These are phyloP conservation scores for Crotalus viridis DNA, from an alignment of 2,113 vertebrate genomes.

Conservation along the genomic window DNA sequence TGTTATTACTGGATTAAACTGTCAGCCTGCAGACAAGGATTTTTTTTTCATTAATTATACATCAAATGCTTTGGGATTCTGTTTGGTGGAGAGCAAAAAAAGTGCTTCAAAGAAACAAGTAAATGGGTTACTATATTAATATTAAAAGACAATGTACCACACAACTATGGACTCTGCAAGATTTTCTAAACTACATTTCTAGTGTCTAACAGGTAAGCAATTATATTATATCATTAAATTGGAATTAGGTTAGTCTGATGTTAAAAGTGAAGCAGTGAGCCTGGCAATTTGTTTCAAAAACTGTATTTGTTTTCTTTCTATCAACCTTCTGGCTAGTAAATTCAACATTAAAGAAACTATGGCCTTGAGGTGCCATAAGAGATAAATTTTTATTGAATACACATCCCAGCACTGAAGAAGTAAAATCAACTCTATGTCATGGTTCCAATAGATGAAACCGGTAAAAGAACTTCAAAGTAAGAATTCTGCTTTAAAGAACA, in stretches of 20 bases:
- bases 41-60: background rate
- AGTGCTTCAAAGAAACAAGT: background rate
- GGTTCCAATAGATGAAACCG: too few species aligned
- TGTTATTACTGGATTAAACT: background rate
- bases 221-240: conserved; percentile 24
- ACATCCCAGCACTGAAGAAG: too few species aligned
- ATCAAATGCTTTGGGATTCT: background rate
- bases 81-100: background rate
- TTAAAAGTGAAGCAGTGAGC: conserved; percentile 15
- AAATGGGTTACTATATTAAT: background rate
- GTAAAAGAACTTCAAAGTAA: too few species aligned
- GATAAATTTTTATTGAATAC: too few species aligned
- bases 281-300: conserved; percentile 41
- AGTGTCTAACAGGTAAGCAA: conserved; percentile 21
- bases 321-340: too few species aligned
- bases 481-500: too few species aligned
- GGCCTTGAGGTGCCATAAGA: too few species aligned
- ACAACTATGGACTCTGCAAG: background rate
- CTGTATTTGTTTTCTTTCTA: conserved; percentile 35
- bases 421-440: too few species aligned
- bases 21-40: background rate
- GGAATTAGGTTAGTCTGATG: conserved; percentile 32
- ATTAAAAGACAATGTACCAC: background rate
- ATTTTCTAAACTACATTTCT: conserved; percentile 32
- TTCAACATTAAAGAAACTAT: too few species aligned